Base-by-base conservation (phyloP, 2,113 vertebrate species). In the Festucalex cinctus region DNA sequence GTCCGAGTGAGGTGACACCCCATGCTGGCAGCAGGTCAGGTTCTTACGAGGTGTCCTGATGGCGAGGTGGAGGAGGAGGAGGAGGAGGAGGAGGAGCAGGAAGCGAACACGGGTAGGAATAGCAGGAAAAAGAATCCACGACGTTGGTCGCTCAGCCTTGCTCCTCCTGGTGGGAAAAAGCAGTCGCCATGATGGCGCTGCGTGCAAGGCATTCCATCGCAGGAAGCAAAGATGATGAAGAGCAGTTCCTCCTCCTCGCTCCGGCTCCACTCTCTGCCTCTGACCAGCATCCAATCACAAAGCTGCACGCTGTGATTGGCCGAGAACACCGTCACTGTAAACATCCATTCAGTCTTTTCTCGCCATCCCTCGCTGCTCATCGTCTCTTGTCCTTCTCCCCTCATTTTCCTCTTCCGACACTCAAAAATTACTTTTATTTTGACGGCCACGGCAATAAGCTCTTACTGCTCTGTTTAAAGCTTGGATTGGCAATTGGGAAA, bases 1-100 rank as follows among this genome's bases (percentile, higher is more conserved):
- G 49, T 75, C 26, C 83, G 74, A 9, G 74, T 88, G 41, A 86
- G 73, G 28, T 81, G 83, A 57, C 86, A 86, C 3, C 86, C 86
- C 86, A 88, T 88, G 2, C 73, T 85, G 77, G 69, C 63, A 63
- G 59, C 37, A 13, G 59, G 59, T 20, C 59, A 61, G 48, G 39
- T 19, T n/a, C 54, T n/a, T 10, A 63, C 14, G 36, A 6, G 58
- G 3, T 37, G 63, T 49, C 16, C 43, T 22, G 35, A 7, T 9
- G 66, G 37, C 37, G 9, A 12, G 37, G 37, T 4, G 43, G 43
- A 44, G 17, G 12, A 41, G 5, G 43, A 39, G 19, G 41, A 44
- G 64, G 58, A 53, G 16, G 0, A 36, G 49, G 59, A 65, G 20
- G 6, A 49, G 24, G 57, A 37, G 58, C 78, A 80, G 75, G 85